Percentiles rank a stretch among this genome's conserved stretches.
phyloP scores from a whole-genome alignment of 2,888 invertebrate genomes.

The Micropterix aruncella region DNA sequence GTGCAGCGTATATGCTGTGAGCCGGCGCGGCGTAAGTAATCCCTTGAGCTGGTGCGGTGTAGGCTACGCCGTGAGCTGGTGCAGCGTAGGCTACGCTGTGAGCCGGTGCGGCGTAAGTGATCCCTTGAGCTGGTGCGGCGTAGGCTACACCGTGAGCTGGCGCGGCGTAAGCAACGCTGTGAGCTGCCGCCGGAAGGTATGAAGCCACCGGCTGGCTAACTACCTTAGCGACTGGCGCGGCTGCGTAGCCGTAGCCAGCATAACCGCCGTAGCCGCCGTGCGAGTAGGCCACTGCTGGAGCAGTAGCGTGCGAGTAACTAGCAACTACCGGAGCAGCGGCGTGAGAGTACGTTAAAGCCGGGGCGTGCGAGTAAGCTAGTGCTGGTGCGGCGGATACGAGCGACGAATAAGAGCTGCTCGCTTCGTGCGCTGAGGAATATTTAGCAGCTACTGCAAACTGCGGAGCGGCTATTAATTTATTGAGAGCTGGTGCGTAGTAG shows the following conservation, averaged over 20 bases:
- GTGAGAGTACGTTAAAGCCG: slow-evolving; percentile 22
- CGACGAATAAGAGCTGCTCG: slow-evolving; percentile 23
- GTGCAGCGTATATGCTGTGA: slow-evolving; percentile 6
- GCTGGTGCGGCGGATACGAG: slow-evolving; percentile 24
- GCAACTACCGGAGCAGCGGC: slow-evolving; percentile 25
- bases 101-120: slow-evolving; percentile 3
- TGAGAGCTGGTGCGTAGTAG: slow-evolving; percentile 20
- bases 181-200: not conserved
- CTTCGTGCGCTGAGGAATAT: slow-evolving; percentile 21
- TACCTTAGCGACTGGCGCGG: slow-evolving; percentile 9
- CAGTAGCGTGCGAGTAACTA: slow-evolving; percentile 16
- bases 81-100: slow-evolving; percentile 13
- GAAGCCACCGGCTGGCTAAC: slow-evolving; percentile 10
- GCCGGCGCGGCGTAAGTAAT: too few species aligned
- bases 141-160: slow-evolving; percentile 5
- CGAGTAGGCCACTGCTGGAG: slow-evolving; percentile 12
- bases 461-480: slow-evolving; percentile 22
- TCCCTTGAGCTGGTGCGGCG: slow-evolving; percentile 15
- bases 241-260: slow-evolving; percentile 5
- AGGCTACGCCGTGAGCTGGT: slow-evolving; percentile 38
- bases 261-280: slow-evolving; percentile 10
- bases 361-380: slow-evolving; percentile 31
- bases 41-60: too few species aligned
- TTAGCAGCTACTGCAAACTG: slow-evolving; percentile 27
- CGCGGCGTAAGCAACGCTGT: slow-evolving; percentile 1